Conservation (phyloP, 2,113 vertebrate genomes). For the Pygoscelis antarcticus region DNA sequence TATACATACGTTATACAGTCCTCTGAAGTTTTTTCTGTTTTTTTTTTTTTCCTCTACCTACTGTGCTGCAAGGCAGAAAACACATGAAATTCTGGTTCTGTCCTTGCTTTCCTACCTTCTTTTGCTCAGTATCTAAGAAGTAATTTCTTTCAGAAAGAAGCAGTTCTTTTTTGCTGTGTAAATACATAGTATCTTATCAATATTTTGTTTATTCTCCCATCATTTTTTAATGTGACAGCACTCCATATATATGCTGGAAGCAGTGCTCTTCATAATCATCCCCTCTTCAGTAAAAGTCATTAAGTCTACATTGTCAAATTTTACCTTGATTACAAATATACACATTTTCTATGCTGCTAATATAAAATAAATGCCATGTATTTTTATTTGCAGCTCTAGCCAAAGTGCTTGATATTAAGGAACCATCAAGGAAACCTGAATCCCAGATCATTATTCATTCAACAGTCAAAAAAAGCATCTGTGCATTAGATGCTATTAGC, state of each 20-base stretch:
- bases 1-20: not conserved
- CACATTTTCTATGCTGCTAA: constrained; percentile 53
- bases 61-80: not conserved
- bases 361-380: constrained; percentile 71
- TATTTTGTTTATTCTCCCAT: constrained; percentile 17
- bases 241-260: constrained; percentile 36
- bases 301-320: constrained; percentile 57
- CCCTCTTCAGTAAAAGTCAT: constrained; percentile 58
- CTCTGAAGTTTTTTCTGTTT: not conserved
- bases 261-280: constrained; percentile 48
- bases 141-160: not conserved
- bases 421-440: constrained; percentile 73
- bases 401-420: constrained; percentile 74
- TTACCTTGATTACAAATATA: constrained; percentile 73
- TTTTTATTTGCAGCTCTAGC: constrained; percentile 63
- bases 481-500: constrained; percentile 73
- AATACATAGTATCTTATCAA: not conserved
- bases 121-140: not conserved
- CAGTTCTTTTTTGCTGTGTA: constrained; percentile 3
- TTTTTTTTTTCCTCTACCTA: not conserved
- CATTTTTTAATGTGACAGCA: not conserved
- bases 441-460: constrained; percentile 75
- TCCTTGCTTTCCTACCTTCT: not conserved
- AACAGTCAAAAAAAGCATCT: constrained; percentile 65
- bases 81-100: not conserved